Base-by-base conservation (phyloP, 2,797 vertebrate genomes). In the Oreortyx pictus region DNA sequence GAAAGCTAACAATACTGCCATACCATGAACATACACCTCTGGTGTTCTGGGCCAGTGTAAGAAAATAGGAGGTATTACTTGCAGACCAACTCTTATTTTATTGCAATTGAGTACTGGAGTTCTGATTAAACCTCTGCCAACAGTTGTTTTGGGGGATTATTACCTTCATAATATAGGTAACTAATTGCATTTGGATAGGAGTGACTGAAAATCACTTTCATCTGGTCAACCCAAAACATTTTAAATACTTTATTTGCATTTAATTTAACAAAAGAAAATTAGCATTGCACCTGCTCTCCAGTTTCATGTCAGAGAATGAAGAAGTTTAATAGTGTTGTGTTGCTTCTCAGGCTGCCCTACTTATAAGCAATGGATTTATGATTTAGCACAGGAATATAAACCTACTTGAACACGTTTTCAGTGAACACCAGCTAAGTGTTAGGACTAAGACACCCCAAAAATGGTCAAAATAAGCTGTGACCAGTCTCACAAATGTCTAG, bases 111-210 rank as follows among this genome's bases (percentile, higher is more conserved):
- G 10, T 54, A 78, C 41, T 6, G 5, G 33, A 86, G 6, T 65
- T 70, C 39, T 39, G 33, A n/a, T 61, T 73, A 82, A 68, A 49
- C 5, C 17, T 27, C 15, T 85, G 25, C 4, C 41, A 68, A 6
- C 29, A 11, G 4, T 19, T 67, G 2, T 8, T 39, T 67, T 37
- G 27, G 16, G 85, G 22, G 41, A 37, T 33, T 64, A 23, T 47
- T 83, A 46, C 9, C 10, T 50, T n/a, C 3, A 14, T 54, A 43
- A 39, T 0, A 1, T 16, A 27, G 20, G n/a, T n/a, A 39, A 20
- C 24, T 5, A 81, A 35, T 1, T 46, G 11, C 8, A 33, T 60
- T 44, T 70, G 19, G 22, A 6, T 60, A 33, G 25, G 13, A 77
- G 20, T 1, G 7, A 31, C 9, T 91, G 37, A 66, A 83, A 66